Conservation (phyloP, 2,888 invertebrate species). For the Erpobdella octoculata region DNA sequence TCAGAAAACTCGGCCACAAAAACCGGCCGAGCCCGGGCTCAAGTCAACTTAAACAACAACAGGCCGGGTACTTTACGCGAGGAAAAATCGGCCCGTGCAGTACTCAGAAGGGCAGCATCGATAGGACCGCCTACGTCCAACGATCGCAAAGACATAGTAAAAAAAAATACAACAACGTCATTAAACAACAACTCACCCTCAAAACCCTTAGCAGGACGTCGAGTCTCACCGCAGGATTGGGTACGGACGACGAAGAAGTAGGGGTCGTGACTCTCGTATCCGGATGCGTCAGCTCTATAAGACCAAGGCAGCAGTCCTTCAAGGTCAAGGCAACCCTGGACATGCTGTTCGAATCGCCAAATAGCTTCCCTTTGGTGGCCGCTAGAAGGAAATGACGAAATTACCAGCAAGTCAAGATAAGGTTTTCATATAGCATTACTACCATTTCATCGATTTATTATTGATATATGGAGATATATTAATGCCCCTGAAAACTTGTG, state of each 20-base stretch:
- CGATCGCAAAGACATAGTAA: background rate
- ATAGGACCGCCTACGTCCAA: background rate
- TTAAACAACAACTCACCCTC: constrained; percentile 2
- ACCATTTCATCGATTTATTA: too few relatives aligned
- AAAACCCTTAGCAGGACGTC: constrained; percentile 12
- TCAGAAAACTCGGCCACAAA: too few relatives aligned
- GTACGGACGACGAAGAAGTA: too few relatives aligned
- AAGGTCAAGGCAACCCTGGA: constrained; percentile 63
- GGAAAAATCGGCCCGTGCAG: too few relatives aligned
- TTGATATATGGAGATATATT: too few relatives aligned
- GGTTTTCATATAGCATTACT: background rate
- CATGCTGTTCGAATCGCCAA: constrained; percentile 70
- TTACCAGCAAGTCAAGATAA: background rate
- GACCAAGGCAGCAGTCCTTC: constrained; percentile 72
- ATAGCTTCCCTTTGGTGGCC: constrained; percentile 58
- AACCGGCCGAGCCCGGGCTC: too few relatives aligned
- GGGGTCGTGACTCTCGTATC: constrained; percentile 59
- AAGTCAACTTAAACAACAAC: too few relatives aligned
- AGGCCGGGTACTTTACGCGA: too few relatives aligned
- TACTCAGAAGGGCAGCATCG: too few relatives aligned
- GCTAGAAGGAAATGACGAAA: background rate
- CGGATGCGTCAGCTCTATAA: constrained; percentile 77
- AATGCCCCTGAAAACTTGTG: too few relatives aligned
- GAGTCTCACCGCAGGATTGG: too few relatives aligned
- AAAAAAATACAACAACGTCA: background rate